phyloP scores from a whole-genome alignment of 2,797 vertebrate genomes.

The Prionace glauca region DNA sequence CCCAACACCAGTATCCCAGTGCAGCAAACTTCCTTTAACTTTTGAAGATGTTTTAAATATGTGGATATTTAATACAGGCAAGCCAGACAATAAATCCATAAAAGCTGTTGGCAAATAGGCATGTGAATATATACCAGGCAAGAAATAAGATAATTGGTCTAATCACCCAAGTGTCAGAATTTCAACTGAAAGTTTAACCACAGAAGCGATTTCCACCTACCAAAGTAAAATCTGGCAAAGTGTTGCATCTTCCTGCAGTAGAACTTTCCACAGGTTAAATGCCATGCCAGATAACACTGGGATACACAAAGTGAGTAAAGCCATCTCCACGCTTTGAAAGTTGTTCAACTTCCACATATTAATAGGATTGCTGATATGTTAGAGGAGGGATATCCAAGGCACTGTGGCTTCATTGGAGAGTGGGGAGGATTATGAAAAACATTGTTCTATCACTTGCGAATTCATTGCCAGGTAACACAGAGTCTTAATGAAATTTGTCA shows the following conservation, averaged over 20 bases:
- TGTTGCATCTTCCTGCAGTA: background rate
- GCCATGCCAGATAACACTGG: background rate
- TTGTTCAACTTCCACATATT: background rate
- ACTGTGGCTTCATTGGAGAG: background rate
- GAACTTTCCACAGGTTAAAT: background rate
- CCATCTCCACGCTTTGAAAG: background rate
- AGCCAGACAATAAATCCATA: background rate
- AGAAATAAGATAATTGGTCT: background rate
- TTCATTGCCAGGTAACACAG: background rate
- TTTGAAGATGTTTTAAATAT: background rate
- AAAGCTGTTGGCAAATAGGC: background rate
- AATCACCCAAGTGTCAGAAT: background rate
- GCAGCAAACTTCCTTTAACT: background rate
- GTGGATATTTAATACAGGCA: background rate
- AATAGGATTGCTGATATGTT: background rate
- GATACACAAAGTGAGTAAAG: background rate
- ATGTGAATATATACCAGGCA: background rate
- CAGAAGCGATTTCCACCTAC: background rate
- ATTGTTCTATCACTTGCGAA: too few relatives aligned
- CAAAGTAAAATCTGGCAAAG: background rate
- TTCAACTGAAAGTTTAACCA: slow-evolving; percentile 2
- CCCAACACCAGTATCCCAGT: background rate
- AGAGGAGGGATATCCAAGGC: background rate
- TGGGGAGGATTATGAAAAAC: background rate
- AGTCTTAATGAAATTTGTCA: background rate